Percentiles rank a stretch among this genome's conserved stretches.
These are phyloP conservation scores for Metallyticus violacea DNA, from an alignment of 2,888 invertebrate species.

Conservation along the genomic window DNA sequence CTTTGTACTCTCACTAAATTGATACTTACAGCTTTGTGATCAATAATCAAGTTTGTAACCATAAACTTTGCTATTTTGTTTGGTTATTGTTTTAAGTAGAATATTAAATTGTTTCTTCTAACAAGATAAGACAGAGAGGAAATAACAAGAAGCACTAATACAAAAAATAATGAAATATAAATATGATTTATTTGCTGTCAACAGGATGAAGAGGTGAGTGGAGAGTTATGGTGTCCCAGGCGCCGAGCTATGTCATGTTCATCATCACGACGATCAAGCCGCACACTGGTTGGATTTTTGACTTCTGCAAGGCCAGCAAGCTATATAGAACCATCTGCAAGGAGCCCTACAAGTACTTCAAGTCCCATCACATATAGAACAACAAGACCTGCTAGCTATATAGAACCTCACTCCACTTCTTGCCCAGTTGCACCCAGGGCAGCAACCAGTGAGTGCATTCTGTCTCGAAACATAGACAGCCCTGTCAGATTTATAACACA, in stretches of 20 bases:
- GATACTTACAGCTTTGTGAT: too few species aligned
- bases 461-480: neutral
- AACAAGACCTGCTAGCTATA: slow-evolving; percentile 5
- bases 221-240: slow-evolving; percentile 42
- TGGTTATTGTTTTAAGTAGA: too few species aligned
- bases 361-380: neutral
- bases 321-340: slow-evolving; percentile 15
- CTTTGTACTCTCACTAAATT: too few species aligned
- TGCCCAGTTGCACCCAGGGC: neutral
- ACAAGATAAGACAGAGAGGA: neutral
- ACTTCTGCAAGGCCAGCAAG: slow-evolving; percentile 27
- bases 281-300: slow-evolving; percentile 30
- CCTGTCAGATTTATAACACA: neutral
- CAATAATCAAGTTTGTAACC: too few species aligned
- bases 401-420: neutral
- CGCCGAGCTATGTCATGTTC: slow-evolving; percentile 34
- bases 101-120: too few species aligned
- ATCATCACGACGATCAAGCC: slow-evolving; percentile 31
- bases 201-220: slow-evolving; percentile 44
- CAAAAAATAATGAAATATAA: too few species aligned
- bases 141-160: too few species aligned
- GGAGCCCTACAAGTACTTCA: neutral
- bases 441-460: neutral
- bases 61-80: too few species aligned
- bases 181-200: neutral